A percentile compares a stretch with the other conserved stretches of the same genome.
Conservation (phyloP, 2,113 vertebrate genomes). For the Leptosomus discolor region DNA sequence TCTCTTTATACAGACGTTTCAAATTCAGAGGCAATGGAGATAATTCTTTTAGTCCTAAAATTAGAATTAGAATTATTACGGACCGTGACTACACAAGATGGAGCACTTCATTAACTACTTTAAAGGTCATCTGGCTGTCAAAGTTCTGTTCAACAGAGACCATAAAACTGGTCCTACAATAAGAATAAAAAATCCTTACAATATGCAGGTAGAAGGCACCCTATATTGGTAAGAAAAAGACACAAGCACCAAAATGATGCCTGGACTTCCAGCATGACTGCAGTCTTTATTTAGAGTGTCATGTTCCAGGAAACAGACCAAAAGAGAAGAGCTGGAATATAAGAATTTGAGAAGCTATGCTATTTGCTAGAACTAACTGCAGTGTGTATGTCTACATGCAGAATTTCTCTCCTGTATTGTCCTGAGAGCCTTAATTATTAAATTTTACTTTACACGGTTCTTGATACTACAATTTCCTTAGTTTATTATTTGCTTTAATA, state of each 20-base stretch:
- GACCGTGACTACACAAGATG: not conserved
- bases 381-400: not conserved
- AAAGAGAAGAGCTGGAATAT: not conserved
- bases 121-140: not conserved
- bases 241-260: not conserved
- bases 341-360: not conserved
- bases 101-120: not conserved
- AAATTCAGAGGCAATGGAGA: conserved; percentile 90
- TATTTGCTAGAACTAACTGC: not conserved
- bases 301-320: not conserved
- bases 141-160: not conserved
- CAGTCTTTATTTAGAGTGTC: not conserved
- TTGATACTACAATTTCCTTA: not conserved
- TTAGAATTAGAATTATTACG: conserved; percentile 5
- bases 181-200: not conserved
- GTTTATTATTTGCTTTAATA: not conserved
- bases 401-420: not conserved
- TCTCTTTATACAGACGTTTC: conserved; percentile 87
- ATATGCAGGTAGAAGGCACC: not conserved
- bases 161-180: not conserved
- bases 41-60: conserved; percentile 88
- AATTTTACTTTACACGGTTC: fast-evolving
- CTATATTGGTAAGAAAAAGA: not conserved
- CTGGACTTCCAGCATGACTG: not conserved
- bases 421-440: not conserved